A percentile compares a stretch with the other conserved stretches of the same genome.
Evolutionary conservation across 2,113 vertebrate genomes (phyloP).

Genomic region (Ciconia boyciana): DNA sequence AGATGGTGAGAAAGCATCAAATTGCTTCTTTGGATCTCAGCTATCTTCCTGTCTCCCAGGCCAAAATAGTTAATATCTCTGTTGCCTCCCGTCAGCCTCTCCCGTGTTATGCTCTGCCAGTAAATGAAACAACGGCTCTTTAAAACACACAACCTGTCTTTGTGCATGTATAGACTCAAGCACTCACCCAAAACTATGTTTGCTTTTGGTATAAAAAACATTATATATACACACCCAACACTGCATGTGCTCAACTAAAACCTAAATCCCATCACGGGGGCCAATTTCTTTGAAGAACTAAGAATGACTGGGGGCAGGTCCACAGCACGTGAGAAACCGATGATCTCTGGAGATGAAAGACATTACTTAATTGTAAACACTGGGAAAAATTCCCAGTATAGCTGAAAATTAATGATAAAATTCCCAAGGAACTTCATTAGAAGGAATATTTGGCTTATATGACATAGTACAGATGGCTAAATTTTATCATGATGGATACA

Average conservation of each 20-base stretch:
- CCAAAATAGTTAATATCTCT: background rate
- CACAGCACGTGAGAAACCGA: background rate
- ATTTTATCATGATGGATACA: background rate
- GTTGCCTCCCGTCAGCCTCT: background rate
- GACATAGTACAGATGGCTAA: background rate
- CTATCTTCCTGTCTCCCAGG: background rate
- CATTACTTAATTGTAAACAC: background rate
- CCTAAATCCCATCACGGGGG: background rate
- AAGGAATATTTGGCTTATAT: background rate
- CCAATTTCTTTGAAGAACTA: background rate
- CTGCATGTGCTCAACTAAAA: background rate
- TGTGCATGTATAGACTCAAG: background rate
- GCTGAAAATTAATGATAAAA: slow-evolving; percentile 14
- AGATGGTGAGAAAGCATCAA: background rate
- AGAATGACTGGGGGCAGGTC: background rate
- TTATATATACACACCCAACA: background rate
- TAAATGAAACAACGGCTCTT: background rate
- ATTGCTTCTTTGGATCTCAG: background rate
- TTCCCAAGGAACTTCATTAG: background rate
- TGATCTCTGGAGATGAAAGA: background rate
- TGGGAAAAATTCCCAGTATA: background rate
- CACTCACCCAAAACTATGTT: background rate
- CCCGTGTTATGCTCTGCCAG: background rate
- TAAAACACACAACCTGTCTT: background rate
- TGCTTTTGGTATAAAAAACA: background rate